Evolutionary conservation across 64 coral and sea anemone genomes (phyloP), one percentile per base, ranked within the genome.

Genomic region (Montipora foliosa): DNA sequence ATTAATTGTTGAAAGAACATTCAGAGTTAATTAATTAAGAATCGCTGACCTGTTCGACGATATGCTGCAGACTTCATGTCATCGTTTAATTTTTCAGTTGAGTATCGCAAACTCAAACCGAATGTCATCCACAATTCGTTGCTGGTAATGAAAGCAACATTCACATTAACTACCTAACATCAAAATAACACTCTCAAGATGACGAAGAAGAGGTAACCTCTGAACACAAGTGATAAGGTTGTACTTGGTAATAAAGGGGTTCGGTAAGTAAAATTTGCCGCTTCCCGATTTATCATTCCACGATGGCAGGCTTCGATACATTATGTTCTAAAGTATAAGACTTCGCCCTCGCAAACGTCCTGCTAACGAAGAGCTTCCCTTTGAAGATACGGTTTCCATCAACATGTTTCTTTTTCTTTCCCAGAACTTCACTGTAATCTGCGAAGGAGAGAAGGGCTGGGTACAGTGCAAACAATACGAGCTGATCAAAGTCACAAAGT

Each of bases 391-490:
- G 2, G 64, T 67, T 67, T 45, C 47, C 62, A 86, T 8, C 47
- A 24, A 71, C 44, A 68, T 46, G 50, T 21, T 37, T 25, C 8
- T 3, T 60, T 74, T 88, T 91, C 4, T 44, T 20, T 75, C 60
- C 9, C 79, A 99, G 98, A 99, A 99, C 89, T 99, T 99, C 77
- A 99, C 98, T 86, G 98, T 99, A 76, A 99, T 99, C 79, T 99
- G 98, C 87, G 98, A 99, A 95, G 98, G 98, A 83, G 98, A 99
- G 83, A 99, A 99, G 93, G 98, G 98, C 4, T 99, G 98, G 98
- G 61, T 99, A 48, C 98, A 99, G 66, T 99, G 98, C 70, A 99
- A 99, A 80, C 98, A 99, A 86, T 99, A 99, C 86, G 98, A 99
- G 86, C 89, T 99, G 67, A 96, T 99, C 98, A 99, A 99, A 80